Conservation (phyloP, 1,140 invertebrate genomes). For the Portunus trituberculatus region DNA sequence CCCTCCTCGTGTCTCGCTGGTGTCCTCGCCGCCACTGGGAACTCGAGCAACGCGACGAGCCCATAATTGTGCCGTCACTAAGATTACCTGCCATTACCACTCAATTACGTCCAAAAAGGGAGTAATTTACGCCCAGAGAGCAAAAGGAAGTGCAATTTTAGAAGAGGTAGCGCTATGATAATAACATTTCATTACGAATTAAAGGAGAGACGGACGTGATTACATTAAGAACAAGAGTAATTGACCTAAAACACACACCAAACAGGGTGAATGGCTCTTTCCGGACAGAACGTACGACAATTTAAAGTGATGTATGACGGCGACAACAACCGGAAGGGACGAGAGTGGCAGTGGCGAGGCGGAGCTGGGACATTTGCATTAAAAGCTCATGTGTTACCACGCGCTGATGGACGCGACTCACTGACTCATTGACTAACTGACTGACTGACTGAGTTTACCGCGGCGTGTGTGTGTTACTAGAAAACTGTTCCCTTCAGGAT, state of each 20-base stretch:
- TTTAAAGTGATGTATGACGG: background rate
- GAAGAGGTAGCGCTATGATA: background rate
- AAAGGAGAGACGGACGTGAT: background rate
- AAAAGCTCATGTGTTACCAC: background rate
- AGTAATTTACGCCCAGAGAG: background rate
- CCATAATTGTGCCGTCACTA: background rate
- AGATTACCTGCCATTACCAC: background rate
- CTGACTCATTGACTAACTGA: no score
- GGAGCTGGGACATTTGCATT: background rate
- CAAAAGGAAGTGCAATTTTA: background rate
- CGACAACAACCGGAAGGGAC: no score
- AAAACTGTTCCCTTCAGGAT: background rate
- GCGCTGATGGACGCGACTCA: background rate
- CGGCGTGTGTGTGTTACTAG: background rate
- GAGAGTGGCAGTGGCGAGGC: background rate
- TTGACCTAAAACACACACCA: background rate
- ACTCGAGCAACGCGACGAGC: background rate
- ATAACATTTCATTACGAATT: background rate
- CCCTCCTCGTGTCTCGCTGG: no score
- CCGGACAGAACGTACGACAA: background rate
- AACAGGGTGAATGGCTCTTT: background rate
- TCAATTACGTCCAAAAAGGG: background rate
- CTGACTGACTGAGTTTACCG: no score
- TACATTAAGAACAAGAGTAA: background rate
- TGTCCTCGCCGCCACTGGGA: no score